These are phyloP conservation scores for Cyclina sinensis DNA, from an alignment of 1,140 invertebrate species.

Conservation along the genomic window DNA sequence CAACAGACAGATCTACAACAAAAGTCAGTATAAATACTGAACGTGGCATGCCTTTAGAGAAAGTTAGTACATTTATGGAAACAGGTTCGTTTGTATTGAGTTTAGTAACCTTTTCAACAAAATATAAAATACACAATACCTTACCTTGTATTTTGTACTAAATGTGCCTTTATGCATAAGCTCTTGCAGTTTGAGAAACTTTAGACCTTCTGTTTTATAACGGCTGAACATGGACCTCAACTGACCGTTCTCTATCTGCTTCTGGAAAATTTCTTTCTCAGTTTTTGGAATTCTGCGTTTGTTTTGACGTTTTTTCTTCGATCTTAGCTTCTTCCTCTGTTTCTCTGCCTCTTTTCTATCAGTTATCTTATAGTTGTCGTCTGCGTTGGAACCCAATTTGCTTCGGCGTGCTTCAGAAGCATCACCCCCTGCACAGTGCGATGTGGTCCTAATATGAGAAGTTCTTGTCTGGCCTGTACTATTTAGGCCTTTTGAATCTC, in stretches of 20 bases:
- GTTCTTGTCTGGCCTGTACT: not conserved
- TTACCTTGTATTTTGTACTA: slow-evolving; percentile 47
- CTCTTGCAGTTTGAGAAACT: slow-evolving; percentile 3
- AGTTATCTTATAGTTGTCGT: not conserved
- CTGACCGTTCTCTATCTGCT: slow-evolving; percentile 36
- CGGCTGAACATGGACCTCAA: slow-evolving; percentile 54
- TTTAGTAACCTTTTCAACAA: too few species aligned
- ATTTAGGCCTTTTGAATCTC: not conserved
- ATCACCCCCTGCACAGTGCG: too few species aligned
- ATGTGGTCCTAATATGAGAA: not conserved
- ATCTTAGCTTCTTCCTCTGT: slow-evolving; percentile 7
- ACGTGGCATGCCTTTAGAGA: too few species aligned
- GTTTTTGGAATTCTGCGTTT: slow-evolving; percentile 8
- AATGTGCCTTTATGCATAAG: slow-evolving; percentile 32
- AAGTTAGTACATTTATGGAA: too few species aligned
- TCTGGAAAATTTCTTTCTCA: slow-evolving; percentile 38
- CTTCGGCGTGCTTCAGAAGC: not conserved
- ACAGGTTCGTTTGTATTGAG: too few species aligned
- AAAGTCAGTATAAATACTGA: too few species aligned
- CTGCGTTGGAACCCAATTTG: not conserved
- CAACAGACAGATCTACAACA: too few species aligned
- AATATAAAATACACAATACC: too few species aligned
- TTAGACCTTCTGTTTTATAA: slow-evolving; percentile 59
- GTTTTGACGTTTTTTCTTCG: not conserved
- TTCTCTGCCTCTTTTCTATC: not conserved